Evolutionary conservation across 2,113 vertebrate genomes (phyloP), one percentile per base, ranked within the genome.

Genomic region (Collichthys lucidus): DNA sequence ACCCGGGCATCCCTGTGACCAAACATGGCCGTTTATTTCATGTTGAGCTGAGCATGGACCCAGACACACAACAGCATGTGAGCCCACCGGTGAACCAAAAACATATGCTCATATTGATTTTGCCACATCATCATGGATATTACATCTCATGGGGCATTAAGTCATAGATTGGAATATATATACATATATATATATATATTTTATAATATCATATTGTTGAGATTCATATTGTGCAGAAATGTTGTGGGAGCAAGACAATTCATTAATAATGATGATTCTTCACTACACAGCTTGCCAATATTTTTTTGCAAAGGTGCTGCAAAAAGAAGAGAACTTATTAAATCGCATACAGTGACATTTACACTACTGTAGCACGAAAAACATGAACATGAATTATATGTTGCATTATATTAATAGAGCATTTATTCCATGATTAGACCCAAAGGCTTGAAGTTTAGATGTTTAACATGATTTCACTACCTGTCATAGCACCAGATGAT

Each of bases 21-120:
- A 68, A 80, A 81, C 75, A 64, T 9, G 11, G 47, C 53, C 26
- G n/a, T 47, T 42, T 24, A 71, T 72, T 70, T 47, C 59, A 82
- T 79, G 64, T 52, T 50, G 56, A 64, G 57, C n/a, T 57, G 62
- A 68, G 57, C 55, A 77, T 10, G 14, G 19, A 60, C 15, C 11
- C 12, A n/a, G 29, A 22, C 15, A 46, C 20, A 44, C n/a, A 15
- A 47, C 20, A 50, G 4, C 29, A 64, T 40, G 35, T 22, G 20
- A 22, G 19, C 52, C 24, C 10, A 62, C 60, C 57, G n/a, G 22
- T 56, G 5, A 74, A 42, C 20, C 22, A 14, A 62, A 47, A 47
- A 47, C 69, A 71, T 3, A 15, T 4, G 49, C 16, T n/a, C 8
- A 62, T 17, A 40, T 0, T 49, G 44, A 52, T 62, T 19, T n/a